Evolutionary conservation across 2,888 invertebrate genomes (phyloP), one percentile per base, ranked within the genome.

Genomic region (Heliconius sara): DNA sequence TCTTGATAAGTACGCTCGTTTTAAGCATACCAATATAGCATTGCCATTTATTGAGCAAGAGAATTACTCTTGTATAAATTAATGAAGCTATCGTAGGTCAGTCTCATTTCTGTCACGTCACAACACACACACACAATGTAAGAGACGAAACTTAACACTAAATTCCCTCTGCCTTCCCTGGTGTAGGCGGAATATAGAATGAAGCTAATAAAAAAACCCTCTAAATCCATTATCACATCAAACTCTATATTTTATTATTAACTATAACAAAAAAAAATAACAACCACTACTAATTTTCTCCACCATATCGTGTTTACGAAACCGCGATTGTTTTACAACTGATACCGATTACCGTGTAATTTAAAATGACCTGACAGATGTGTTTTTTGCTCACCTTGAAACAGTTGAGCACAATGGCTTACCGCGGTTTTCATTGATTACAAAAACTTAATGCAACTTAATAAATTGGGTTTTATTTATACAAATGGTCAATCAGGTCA

Each of bases 231-330:
- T 60, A 60, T n/a, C n/a, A 60, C n/a, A 1, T 60, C 60, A 27
- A 39, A 52, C 30, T 22, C 19, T 74, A 52, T 52, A 19, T 52
- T 52, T 19, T 52, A 19, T 52, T 52, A 22, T 19, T 6, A 2
- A 22, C 19, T 52, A 22, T 52, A 19, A 52, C 19, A 70, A 25
- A n/a, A 76, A 39, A 78, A 81, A 66, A 66, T 73, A 71, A 76
- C 79, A 76, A 84, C 79, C 80, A 78, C 83, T 81, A 65, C 71
- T 80, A 70, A 57, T 77, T 79, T 84, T 85, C 79, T 83, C 83
- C 57, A 63, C 77, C 85, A 85, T 85, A 77, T 66, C 81, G 82
- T 83, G 80, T 78, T 77, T 47, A 81, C 80, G 39, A 77, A 77
- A 39, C 52, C 30, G 71, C 81, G 63, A 57, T 74, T 73, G 63